Evolutionary conservation across 1,140 invertebrate species (phyloP), one percentile per base, ranked within the genome.

Genomic region (Glossosoma conforme): DNA sequence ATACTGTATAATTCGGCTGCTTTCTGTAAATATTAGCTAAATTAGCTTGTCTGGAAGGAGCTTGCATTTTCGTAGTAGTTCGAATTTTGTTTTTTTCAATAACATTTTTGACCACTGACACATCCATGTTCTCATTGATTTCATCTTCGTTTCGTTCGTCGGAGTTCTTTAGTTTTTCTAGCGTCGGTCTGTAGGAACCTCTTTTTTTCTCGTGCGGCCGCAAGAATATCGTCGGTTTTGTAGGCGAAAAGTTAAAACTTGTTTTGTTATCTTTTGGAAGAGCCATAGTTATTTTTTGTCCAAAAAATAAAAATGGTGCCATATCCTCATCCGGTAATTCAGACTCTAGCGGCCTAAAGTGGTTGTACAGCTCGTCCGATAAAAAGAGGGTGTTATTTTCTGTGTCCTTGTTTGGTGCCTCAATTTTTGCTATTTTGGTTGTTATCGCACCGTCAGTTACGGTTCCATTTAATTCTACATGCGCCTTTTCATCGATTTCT

Each of bases 231-330:
- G 69, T 69, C 1, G 77, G 73, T 52, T 76, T 77, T 10, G 77
- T 73, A 0, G 76, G 76, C 11, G 75, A 74, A 22, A 69, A 70
- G 25, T 72, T 38, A 10, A 68, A 64, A 15, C 68, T 68, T 3
- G 66, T 72, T 54, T 70, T 64, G 50, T 74, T 52, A 20, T 52
- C 70, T 51, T 48, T 68, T 19, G 72, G 68, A n/a, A 56, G 47
- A 32, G 48, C 63, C 8, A 68, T 65, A 0, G 67, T 71, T n/a
- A 84, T 48, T 61, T 84, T 84, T 61, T 83, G 79, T 0, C 83
- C 83, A 62, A 85, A 85, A 54, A 76, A 81, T n/a, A 83, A 67
- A 64, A 84, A 85, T 25, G 83, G 82, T 35, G 80, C 77, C 69
- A 84, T 77, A 54, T 83, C 82, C 61, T 83, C 82, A 21, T 78